Percentiles rank a stretch among this genome's conserved stretches.
phyloP scores from a whole-genome alignment of 2,113 vertebrate genomes.

The Sander vitreus region DNA sequence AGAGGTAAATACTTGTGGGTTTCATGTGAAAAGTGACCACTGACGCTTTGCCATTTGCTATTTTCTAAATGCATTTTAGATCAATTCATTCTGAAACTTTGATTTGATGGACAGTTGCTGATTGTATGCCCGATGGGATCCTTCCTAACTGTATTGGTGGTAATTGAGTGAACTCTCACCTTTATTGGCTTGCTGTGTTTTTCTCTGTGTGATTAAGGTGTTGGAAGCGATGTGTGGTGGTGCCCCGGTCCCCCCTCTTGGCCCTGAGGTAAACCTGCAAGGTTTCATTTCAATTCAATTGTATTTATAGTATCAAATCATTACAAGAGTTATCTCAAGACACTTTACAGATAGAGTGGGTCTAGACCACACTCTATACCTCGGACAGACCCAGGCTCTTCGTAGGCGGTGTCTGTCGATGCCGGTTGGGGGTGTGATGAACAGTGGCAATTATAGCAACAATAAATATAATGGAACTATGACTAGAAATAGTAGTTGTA shows the following conservation, averaged over 20 bases:
- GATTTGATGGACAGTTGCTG: constrained; percentile 8
- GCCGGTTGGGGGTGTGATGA: too few species aligned
- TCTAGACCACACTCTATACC: too few species aligned
- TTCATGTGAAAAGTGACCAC: not conserved
- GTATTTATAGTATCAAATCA: too few species aligned
- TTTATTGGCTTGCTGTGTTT: not conserved
- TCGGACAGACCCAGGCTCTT: too few species aligned
- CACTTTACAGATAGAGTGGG: too few species aligned
- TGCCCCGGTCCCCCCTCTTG: not conserved
- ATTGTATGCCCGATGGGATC: constrained; percentile 11
- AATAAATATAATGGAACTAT: too few species aligned
- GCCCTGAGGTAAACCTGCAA: not conserved
- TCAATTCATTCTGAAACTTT: not conserved
- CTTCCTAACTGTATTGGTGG: not conserved
- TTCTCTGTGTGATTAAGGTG: not conserved
- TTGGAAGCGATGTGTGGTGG: not conserved
- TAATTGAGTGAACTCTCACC: constrained; percentile 37
- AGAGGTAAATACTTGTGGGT: not conserved
- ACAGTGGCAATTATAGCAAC: too few species aligned
- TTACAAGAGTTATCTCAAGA: too few species aligned
- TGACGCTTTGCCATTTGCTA: not conserved
- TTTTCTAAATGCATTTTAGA: not conserved
- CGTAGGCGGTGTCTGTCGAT: too few species aligned
- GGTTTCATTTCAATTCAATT: too few species aligned
- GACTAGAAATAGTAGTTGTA: too few species aligned